Evolutionary conservation across 2,113 vertebrate genomes (phyloP).

Genomic region (Etia nguti): DNA sequence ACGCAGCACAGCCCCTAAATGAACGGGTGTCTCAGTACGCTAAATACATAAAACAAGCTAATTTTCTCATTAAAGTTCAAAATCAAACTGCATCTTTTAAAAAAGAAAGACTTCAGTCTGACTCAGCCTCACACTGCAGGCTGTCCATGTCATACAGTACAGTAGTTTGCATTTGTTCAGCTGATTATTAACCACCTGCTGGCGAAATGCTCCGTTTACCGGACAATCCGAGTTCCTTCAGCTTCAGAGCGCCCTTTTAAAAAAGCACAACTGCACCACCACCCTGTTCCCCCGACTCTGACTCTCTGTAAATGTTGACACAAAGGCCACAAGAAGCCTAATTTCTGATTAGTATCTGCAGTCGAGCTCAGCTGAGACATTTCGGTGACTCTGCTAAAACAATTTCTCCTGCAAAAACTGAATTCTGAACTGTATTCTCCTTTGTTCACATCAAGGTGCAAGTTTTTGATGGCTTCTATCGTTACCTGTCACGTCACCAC

Average conservation of each 20-base stretch:
- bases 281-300: background rate
- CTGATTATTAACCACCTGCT: background rate
- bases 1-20: background rate
- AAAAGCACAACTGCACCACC: background rate
- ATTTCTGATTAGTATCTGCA: background rate
- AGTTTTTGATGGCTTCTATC: background rate
- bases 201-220: background rate
- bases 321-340: background rate
- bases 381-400: fast-evolving
- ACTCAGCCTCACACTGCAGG: background rate
- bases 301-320: background rate
- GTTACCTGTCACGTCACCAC: background rate
- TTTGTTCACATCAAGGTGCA: background rate
- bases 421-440: background rate
- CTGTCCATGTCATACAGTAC: background rate
- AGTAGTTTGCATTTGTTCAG: background rate
- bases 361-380: background rate
- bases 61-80: background rate
- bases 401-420: background rate
- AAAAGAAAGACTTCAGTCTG: background rate
- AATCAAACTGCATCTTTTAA: background rate
- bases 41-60: background rate
- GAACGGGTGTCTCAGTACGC: fast-evolving
- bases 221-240: background rate
- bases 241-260: background rate